Conservation (phyloP, 2,888 invertebrate genomes). For the Endomychus coccineus region DNA sequence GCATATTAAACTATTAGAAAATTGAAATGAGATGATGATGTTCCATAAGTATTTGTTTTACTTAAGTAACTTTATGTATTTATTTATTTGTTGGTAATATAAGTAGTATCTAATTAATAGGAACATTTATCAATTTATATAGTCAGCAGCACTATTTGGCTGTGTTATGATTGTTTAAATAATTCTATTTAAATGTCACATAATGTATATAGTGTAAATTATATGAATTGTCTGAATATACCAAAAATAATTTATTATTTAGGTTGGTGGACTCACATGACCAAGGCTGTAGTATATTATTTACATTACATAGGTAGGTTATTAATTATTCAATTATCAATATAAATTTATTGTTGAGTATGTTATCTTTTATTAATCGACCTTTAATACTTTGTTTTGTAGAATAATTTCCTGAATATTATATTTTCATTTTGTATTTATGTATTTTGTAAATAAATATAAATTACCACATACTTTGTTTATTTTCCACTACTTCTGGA, state of each 20-base stretch:
- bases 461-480: conserved; percentile 6
- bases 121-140: too few species aligned
- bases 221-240: conserved; percentile 29
- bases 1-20: too few species aligned
- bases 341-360: conserved; percentile 14
- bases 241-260: conserved; percentile 26
- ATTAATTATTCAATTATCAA: conserved; percentile 10
- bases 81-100: too few species aligned
- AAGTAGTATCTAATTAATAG: too few species aligned
- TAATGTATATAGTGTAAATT: conserved; percentile 34
- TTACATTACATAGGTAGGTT: conserved; percentile 13
- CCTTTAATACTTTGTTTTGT: conserved; percentile 1
- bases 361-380: conserved; percentile 10
- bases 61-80: too few species aligned
- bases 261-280: conserved; percentile 26
- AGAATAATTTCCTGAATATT: conserved; percentile 10
- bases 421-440: conserved; percentile 18
- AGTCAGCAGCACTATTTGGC: conserved; percentile 40
- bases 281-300: conserved; percentile 23
- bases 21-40: too few species aligned
- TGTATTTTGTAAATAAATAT: conserved; percentile 23
- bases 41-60: too few species aligned
- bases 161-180: conserved; percentile 36
- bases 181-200: conserved; percentile 22
- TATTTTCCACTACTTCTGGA: background rate